phyloP scores from a whole-genome alignment of 2,797 vertebrate species.

The Triplophysa yarkandensis region DNA sequence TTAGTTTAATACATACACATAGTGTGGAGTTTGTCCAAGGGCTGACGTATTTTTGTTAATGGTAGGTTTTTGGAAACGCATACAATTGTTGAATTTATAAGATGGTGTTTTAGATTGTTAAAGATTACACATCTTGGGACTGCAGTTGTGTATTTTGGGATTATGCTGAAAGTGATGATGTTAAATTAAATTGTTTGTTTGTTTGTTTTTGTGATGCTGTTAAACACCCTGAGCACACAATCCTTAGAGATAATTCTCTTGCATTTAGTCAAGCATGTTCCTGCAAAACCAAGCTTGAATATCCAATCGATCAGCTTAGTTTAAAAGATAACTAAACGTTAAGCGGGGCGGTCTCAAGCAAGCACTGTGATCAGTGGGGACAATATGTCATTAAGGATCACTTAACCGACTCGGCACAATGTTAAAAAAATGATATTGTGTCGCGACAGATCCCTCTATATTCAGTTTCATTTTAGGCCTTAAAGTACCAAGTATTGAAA shows the following conservation, averaged over 20 bases:
- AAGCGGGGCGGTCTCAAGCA: neutral
- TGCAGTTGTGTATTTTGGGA: neutral
- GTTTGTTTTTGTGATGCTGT: neutral
- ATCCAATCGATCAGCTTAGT: neutral
- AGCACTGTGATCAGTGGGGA: neutral
- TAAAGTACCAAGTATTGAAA: neutral
- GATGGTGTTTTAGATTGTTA: neutral
- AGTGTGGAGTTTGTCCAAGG: neutral
- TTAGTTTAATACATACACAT: too few species aligned
- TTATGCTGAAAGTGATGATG: neutral
- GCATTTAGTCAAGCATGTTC: neutral
- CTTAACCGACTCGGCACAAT: too few species aligned
- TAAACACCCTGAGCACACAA: constrained; percentile 6
- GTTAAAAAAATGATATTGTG: too few species aligned
- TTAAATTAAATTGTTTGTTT: neutral
- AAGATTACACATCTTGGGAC: neutral
- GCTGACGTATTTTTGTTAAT: neutral
- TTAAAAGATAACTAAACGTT: neutral
- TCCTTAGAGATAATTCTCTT: neutral
- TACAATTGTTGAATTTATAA: neutral
- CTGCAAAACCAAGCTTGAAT: neutral
- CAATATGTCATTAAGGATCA: neutral
- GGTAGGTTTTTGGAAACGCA: neutral
- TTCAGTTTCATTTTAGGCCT: neutral
- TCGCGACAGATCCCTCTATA: too few species aligned